Evolutionary conservation across 1,140 invertebrate genomes (phyloP).

Genomic region (Acarapis woodi): DNA sequence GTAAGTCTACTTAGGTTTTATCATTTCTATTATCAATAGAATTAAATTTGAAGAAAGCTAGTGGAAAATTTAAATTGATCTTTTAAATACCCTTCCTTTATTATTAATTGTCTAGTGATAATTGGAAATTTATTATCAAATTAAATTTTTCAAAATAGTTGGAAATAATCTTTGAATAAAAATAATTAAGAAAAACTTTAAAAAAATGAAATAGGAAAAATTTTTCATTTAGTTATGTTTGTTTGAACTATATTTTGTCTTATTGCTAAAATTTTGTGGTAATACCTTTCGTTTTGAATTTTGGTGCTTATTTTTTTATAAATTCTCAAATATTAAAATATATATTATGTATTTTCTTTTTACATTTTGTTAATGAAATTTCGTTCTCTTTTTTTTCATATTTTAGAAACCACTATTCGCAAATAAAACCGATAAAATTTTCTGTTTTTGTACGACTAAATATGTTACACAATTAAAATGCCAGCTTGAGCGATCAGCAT

Average conservation of each 20-base stretch:
- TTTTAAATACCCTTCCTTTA: not conserved
- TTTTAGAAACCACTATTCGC: constrained; percentile 34
- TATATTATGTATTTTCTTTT: not conserved
- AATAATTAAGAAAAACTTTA: no score
- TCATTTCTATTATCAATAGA: not conserved
- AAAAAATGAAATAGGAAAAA: no score
- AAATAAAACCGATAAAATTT: constrained; percentile 34
- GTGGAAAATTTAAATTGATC: not conserved
- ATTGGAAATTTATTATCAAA: no score
- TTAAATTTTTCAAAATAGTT: no score
- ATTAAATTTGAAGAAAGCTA: not conserved
- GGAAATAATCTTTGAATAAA: no score
- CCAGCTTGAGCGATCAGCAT: constrained; percentile 39
- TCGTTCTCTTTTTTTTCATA: constrained; percentile 11
- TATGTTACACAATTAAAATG: constrained; percentile 36
- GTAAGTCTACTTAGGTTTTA: constrained; percentile 21
- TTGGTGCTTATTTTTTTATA: no score
- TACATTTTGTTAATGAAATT: not conserved
- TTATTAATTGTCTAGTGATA: no score
- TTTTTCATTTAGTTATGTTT: no score
- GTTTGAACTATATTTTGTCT: no score
- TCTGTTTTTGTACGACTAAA: constrained; percentile 40
- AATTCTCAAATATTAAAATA: no score
- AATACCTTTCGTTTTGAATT: no score
- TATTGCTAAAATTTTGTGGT: no score